A percentile compares a stretch with the other conserved stretches of the same genome.
Conservation (phyloP, 2,113 vertebrate genomes). For the Platysteira castanea region DNA sequence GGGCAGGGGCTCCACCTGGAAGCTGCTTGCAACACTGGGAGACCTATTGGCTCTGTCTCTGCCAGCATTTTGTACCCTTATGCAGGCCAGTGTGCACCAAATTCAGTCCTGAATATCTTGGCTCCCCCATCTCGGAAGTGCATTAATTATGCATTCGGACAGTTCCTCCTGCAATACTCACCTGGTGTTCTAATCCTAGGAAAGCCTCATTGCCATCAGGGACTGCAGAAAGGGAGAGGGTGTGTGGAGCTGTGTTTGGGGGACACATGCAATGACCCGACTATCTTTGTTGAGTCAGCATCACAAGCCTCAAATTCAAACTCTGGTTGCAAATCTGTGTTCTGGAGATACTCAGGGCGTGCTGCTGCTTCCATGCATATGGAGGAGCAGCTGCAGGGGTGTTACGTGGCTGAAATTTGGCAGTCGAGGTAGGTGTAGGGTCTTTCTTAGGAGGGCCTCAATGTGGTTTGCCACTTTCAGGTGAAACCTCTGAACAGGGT, state of each 20-base stretch:
- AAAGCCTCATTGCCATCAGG: background rate
- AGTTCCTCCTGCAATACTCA: background rate
- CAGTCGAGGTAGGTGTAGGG: no score
- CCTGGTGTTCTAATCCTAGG: background rate
- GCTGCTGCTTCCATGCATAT: rapidly evolving
- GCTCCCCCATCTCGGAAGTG: background rate
- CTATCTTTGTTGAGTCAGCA: background rate
- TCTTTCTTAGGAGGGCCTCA: background rate
- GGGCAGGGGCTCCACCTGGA: background rate
- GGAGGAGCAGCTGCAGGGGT: background rate
- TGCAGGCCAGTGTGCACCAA: background rate
- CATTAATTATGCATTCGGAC: background rate
- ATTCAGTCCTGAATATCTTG: background rate
- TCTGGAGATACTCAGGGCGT: rapidly evolving
- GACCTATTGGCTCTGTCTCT: background rate
- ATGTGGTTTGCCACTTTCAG: background rate
- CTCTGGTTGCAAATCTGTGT: background rate
- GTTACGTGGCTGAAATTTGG: background rate
- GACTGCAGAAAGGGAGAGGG: background rate
- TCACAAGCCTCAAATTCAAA: background rate
- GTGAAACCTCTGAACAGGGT: background rate
- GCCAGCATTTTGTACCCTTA: background rate
- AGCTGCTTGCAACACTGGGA: background rate
- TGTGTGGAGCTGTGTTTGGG: background rate
- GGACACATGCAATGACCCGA: background rate